Evolutionary conservation across 1,140 invertebrate genomes (phyloP).

Genomic region (Drosophila dunni): DNA sequence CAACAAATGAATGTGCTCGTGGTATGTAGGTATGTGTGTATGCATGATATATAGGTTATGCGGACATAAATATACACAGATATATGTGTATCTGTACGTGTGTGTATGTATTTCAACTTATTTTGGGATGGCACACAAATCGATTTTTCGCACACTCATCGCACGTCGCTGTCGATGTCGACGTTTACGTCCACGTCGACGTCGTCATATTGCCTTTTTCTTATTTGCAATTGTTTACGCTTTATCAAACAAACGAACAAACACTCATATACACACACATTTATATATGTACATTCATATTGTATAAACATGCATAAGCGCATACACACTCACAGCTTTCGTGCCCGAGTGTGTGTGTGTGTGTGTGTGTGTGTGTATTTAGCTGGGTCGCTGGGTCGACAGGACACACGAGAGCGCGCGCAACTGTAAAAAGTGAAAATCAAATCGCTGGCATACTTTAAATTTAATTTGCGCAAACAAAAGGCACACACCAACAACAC

Average conservation of each 20-base stretch:
- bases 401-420: conserved; percentile 62
- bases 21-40: not conserved
- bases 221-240: conserved; percentile 82
- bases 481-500: conserved; percentile 6
- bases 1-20: not conserved
- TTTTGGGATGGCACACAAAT: conserved; percentile 79
- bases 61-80: conserved; percentile 4
- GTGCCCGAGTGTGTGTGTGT: not conserved
- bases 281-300: not conserved
- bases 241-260: conserved; percentile 64
- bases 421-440: conserved; percentile 68
- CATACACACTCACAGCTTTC: not conserved
- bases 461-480: conserved; percentile 78
- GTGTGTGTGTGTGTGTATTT: conserved; percentile 14
- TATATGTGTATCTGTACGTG: conserved; percentile 12
- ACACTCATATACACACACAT: conserved; percentile 32
- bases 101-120: conserved; percentile 66
- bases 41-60: conserved; percentile 25
- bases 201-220: conserved; percentile 48
- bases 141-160: conserved; percentile 71
- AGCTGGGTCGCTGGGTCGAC: conserved; percentile 60
- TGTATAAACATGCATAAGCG: not conserved
- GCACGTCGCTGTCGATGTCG: conserved; percentile 29
- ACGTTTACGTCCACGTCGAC: conserved; percentile 24
- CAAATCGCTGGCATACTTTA: conserved; percentile 78